Conservation (phyloP, 1,140 invertebrate species). For the Druon quercuslanigerum region DNA sequence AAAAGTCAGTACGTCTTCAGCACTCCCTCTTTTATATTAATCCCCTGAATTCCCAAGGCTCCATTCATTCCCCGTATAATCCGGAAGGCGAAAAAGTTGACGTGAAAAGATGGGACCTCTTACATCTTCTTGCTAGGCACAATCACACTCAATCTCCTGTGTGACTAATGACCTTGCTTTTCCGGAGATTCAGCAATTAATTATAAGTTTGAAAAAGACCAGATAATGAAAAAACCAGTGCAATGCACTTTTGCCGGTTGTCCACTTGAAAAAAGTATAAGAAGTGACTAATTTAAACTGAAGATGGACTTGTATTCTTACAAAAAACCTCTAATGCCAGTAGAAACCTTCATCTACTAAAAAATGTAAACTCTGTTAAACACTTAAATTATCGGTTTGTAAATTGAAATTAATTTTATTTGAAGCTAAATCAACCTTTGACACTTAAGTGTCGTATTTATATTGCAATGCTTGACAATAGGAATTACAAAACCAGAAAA, state of each 20-base stretch:
- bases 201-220: not conserved
- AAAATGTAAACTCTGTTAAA: no score
- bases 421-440: no score
- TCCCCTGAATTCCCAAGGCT: not conserved
- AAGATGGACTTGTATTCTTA: no score
- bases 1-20: not conserved
- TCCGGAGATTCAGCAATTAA: not conserved
- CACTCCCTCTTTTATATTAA: not conserved
- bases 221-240: slow-evolving; percentile 33
- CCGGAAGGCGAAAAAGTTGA: not conserved
- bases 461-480: no score
- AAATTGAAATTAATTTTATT: no score
- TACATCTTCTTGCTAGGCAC: not conserved
- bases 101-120: not conserved
- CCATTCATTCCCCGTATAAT: not conserved
- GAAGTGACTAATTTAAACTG: no score
- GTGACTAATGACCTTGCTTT: not conserved
- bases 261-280: no score
- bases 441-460: no score
- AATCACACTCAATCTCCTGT: not conserved
- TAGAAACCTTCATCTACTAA: no score
- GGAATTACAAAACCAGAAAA: no score
- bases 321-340: no score
- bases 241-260: not conserved
- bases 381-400: no score